Evolutionary conservation across 2,797 vertebrate genomes (phyloP).

Genomic region (Phrynocephalus forsythii): DNA sequence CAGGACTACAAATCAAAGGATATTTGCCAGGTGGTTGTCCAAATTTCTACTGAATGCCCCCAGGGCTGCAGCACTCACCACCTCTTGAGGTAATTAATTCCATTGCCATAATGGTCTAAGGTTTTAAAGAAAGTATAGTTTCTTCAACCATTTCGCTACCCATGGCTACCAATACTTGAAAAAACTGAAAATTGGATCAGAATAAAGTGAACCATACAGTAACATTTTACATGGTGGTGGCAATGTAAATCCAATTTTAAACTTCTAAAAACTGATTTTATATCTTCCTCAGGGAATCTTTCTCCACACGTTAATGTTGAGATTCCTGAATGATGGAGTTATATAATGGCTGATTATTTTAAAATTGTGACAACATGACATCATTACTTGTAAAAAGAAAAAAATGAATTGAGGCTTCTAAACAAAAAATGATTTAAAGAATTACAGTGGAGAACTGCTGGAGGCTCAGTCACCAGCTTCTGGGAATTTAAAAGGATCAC

Average conservation of each 20-base stretch:
- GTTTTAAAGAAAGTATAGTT: background rate
- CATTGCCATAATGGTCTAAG: too few relatives aligned
- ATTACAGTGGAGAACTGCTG: background rate
- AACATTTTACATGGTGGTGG: background rate
- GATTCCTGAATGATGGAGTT: background rate
- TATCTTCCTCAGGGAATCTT: background rate
- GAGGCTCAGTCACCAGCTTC: background rate
- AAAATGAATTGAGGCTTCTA: background rate
- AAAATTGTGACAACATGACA: background rate
- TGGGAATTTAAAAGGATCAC: background rate
- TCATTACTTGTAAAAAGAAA: background rate
- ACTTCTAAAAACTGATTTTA: background rate
- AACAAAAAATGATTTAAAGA: background rate
- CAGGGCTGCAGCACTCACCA: too few relatives aligned
- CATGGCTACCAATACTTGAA: background rate
- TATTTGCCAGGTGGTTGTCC: too few relatives aligned
- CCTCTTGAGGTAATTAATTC: too few relatives aligned
- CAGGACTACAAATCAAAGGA: too few relatives aligned
- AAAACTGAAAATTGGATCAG: background rate
- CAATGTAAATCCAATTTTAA: background rate
- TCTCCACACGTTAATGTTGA: background rate
- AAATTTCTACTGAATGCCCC: too few relatives aligned
- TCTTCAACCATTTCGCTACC: background rate
- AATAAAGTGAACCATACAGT: background rate
- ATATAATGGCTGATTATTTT: background rate